Evolutionary conservation across 1,140 invertebrate species (phyloP), one percentile per base, ranked within the genome.

Genomic region (Sycophaga agraensis): DNA sequence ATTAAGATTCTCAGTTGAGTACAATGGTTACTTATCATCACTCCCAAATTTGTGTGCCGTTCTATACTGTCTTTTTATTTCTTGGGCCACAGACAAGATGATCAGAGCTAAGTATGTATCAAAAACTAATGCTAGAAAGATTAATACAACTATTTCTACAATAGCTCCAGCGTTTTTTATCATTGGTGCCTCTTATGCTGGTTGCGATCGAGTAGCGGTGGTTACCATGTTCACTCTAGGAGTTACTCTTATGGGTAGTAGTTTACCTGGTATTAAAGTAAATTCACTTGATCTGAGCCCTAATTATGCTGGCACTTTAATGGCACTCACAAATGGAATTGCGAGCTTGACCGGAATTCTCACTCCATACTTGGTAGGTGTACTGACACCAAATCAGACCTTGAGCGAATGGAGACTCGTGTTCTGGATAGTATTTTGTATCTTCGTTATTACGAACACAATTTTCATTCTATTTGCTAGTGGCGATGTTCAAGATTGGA

Each of bases 211-310:
- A 22, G 76, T 82, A 11, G 54, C 85, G 0, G 88, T 88, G 6
- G 86, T 90, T 0, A 72, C 83, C 9, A 81, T 88, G 69, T 89
- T 91, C 64, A 86, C 88, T 4, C 73, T 88, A 5, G 87, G 86
- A 7, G 89, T 91, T 84, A 87, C 86, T 1, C 78, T 88, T 2
- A 91, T 90, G 88, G 89, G 89, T 8, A 85, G 57, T 24, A 56
- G 51, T 24, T 40, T 65, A 14, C 62, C 62, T 2, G 62, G 88
- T 28, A 87, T 90, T 82, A 89, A 90, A 74, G 87, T 90, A 1
- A 94, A 93, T 68, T 87, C 91, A n/a, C 76, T 94, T 40, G 92
- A 94, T 77, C 84, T 96, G 48, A 88, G 89, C 37, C 89, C 91
- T 2, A 92, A 91, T 77, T 91, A 88, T 77, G 89, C 91, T 14